Conservation (phyloP, 2,797 vertebrate species). For the Lutra lutra region DNA sequence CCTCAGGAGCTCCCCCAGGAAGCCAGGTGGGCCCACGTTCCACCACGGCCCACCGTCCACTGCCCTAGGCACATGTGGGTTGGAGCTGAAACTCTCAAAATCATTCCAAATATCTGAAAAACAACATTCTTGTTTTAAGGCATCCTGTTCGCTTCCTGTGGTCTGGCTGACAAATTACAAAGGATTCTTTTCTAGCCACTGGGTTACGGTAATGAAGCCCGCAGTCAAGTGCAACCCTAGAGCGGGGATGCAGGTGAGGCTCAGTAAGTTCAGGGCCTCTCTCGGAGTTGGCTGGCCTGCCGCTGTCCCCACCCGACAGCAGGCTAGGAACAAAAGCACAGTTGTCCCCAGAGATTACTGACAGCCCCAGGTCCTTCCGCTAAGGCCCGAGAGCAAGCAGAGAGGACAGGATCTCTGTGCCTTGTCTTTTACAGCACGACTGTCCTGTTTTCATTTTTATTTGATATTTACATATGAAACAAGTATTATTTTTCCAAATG, state of each 20-base stretch:
- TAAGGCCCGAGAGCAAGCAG: neutral
- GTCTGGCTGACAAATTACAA: slow-evolving; percentile 46
- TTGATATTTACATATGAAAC: neutral
- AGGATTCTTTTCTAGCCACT: neutral
- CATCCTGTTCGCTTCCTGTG: slow-evolving; percentile 11
- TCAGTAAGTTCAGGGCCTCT: neutral
- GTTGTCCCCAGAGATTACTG: neutral
- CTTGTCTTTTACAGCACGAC: neutral
- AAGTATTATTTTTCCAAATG: neutral
- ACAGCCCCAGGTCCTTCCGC: neutral
- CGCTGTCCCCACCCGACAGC: neutral
- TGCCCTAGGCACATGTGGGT: neutral
- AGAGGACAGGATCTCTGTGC: neutral
- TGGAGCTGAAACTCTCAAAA: slow-evolving; percentile 2
- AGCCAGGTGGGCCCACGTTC: no score
- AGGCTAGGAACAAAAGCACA: neutral
- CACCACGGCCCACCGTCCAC: neutral
- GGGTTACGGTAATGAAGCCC: neutral
- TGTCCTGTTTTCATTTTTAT: neutral
- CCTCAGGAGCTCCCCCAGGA: neutral
- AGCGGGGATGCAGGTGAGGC: neutral
- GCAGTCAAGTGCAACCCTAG: neutral
- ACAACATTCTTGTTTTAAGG: neutral
- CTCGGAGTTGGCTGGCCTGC: neutral
- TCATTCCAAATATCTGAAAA: slow-evolving; percentile 22